Conservation (phyloP, 2,888 invertebrate genomes). For the Malacosoma neustria region DNA sequence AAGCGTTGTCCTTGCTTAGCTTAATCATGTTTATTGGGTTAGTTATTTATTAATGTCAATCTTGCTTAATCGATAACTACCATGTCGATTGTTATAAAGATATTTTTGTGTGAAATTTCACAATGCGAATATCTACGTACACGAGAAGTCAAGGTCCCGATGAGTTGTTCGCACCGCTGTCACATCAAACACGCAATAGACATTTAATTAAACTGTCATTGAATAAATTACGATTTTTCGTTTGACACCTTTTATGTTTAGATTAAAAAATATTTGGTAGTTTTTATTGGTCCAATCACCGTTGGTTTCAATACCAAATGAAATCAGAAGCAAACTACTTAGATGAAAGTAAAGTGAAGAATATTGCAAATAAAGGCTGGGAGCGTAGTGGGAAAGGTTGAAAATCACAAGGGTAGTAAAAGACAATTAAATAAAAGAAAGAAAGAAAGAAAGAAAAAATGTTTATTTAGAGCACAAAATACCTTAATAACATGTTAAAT, state of each 20-base stretch:
- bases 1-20: not conserved
- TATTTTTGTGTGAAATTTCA: not conserved
- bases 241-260: not conserved
- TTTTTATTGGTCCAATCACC: too few species aligned
- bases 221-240: constrained; percentile 22
- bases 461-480: too few species aligned
- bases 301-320: too few species aligned
- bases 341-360: too few species aligned
- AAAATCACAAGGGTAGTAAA: too few species aligned
- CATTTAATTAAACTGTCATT: constrained; percentile 46
- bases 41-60: not conserved
- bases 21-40: not conserved
- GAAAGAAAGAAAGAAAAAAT: too few species aligned
- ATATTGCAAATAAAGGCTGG: too few species aligned
- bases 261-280: not conserved
- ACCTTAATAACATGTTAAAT: too few species aligned
- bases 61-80: not conserved
- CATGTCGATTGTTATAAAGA: not conserved
- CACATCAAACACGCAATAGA: constrained; percentile 13
- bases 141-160: constrained; percentile 32
- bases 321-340: too few species aligned
- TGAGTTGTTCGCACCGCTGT: constrained; percentile 18
- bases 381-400: too few species aligned
- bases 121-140: constrained; percentile 11
- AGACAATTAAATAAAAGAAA: too few species aligned